Conservation (phyloP, 2,797 vertebrate species). For the Euphonia xanthogaster region DNA sequence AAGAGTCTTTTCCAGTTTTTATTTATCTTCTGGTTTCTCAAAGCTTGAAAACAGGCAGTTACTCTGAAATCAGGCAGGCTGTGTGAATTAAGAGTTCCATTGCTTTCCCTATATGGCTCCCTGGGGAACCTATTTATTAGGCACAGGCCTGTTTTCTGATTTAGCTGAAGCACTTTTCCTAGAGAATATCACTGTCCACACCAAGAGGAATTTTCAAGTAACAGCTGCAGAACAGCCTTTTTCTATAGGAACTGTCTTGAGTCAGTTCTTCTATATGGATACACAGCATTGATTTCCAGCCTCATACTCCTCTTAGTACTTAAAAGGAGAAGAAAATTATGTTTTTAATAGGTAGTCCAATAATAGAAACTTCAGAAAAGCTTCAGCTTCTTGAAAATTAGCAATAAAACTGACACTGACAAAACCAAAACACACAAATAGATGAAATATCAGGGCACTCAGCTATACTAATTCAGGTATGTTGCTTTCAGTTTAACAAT, state of each 20-base stretch:
- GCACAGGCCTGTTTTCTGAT: constrained; percentile 14
- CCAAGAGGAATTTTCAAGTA: background rate
- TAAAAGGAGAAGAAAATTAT: background rate
- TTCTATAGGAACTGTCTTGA: background rate
- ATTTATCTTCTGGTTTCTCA: background rate
- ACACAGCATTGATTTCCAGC: background rate
- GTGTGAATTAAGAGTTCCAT: background rate
- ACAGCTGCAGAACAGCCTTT: background rate
- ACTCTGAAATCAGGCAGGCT: background rate
- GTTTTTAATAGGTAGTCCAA: background rate
- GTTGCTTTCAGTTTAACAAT: background rate
- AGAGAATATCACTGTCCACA: background rate
- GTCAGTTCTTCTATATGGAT: background rate
- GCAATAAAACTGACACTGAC: background rate
- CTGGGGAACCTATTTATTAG: background rate
- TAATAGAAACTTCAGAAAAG: background rate
- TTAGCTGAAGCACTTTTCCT: constrained; percentile 23
- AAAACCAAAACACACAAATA: background rate
- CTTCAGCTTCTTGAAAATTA: background rate
- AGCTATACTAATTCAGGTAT: background rate
- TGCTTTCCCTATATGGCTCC: background rate
- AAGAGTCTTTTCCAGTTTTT: background rate
- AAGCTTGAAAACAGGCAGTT: background rate
- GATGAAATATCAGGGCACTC: background rate
- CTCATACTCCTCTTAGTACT: background rate